Base-by-base conservation (phyloP, 2,113 vertebrate genomes). In the Macquaria ambigua region DNA sequence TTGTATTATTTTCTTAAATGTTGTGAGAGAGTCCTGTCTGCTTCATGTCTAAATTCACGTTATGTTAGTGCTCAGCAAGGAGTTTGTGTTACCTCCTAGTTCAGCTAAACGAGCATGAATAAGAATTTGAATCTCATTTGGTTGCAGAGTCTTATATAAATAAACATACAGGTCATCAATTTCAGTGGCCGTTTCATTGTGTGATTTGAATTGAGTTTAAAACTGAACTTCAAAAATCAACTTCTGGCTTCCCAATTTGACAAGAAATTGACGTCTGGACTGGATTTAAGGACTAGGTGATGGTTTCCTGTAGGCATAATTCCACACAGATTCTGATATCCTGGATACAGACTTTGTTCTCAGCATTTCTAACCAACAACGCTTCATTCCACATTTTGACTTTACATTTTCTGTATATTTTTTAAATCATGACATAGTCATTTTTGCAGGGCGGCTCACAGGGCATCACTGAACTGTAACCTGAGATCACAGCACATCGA, bases 381-480 rank as follows among this genome's bases (percentile, higher is more conserved):
- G 15, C 14, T 18, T 23, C 4, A 8, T 43, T 25, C 18, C n/a
- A 14, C 16, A 55, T 18, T 18, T 68, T 58, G 8, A 48, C 16
- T 52, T 68, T 21, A 6, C 0, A 67, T 41, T 52, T 39, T 70
- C 20, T 28, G 11, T 25, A 31, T 37, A 18, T 28, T 39, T 21
- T 31, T 66, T 52, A 15, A 16, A 64, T 62, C 71, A 56, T 80
- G 79, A 71, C 55, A 25, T 63, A 58, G 66, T 72, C 6, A 6
- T 68, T 15, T 81, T 63, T 50, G 34, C 31, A 81, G 43, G 25
- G 34, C 21, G 21, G 69, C 34, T 75, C 28, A n/a, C 46, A 41
- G 37, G 52, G 39, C 21, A 61, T 64, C 79, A 14, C 43, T 83
- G 69, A 59, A 41, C 72, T 66, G 83, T 80, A 86, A 88, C 62